Evolutionary conservation across 2,113 vertebrate genomes (phyloP).

Genomic region (Panthera leo): DNA sequence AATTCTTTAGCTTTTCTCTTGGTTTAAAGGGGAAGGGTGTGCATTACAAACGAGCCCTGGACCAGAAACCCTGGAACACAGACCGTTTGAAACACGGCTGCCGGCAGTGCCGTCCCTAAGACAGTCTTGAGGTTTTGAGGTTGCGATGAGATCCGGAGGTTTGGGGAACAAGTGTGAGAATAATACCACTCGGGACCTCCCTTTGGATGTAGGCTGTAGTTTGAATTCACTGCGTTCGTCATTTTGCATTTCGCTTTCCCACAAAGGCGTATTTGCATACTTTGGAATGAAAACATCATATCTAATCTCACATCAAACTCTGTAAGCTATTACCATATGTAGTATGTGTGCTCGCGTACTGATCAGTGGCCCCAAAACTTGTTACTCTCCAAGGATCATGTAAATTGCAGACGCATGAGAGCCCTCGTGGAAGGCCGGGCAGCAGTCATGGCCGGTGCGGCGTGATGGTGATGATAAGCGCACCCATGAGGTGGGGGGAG

Average conservation of each 20-base stretch:
- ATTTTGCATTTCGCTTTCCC: background rate
- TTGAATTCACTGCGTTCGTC: background rate
- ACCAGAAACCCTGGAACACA: constrained; percentile 3
- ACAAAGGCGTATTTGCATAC: background rate
- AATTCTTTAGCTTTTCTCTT: background rate
- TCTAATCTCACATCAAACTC: background rate
- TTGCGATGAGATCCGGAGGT: background rate
- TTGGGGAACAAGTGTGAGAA: background rate
- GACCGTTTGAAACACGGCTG: background rate
- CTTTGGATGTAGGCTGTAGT: background rate
- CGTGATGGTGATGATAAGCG: background rate
- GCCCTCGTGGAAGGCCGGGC: background rate
- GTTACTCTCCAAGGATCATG: background rate
- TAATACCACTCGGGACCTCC: background rate
- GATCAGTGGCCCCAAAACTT: background rate
- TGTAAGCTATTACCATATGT: background rate
- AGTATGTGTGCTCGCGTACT: background rate
- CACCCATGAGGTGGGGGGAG: accelerated
- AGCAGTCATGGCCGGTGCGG: background rate
- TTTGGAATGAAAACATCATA: background rate
- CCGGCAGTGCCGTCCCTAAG: background rate
- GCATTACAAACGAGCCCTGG: background rate
- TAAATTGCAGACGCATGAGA: background rate
- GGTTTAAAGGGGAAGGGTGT: background rate
- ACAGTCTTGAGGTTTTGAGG: background rate